These are phyloP conservation scores for Chitala chitala DNA, from an alignment of 2,113 vertebrate genomes.

Conservation along the genomic window DNA sequence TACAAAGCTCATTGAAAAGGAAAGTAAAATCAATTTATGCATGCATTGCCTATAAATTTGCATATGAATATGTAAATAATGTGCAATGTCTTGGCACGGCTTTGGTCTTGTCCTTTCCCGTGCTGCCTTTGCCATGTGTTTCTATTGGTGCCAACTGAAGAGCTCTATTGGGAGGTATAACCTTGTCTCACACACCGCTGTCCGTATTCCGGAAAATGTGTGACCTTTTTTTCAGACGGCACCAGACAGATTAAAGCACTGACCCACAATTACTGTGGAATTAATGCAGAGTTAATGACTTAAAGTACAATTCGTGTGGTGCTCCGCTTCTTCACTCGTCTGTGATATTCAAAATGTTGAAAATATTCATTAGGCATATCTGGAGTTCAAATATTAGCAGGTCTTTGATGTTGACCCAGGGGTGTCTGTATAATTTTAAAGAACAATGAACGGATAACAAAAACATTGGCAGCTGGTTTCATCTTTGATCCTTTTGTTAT, in stretches of 20 bases:
- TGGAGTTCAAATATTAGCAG: slow-evolving; percentile 14
- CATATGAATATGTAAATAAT: background rate
- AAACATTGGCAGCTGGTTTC: background rate
- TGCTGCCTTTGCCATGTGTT: background rate
- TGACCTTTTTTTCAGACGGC: background rate
- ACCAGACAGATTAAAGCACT: background rate
- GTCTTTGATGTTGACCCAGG: slow-evolving; percentile 14
- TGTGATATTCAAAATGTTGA: background rate
- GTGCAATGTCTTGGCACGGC: background rate
- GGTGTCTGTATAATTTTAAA: slow-evolving; percentile 10
- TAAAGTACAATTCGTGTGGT: background rate
- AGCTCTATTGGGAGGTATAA: background rate
- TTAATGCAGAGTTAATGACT: background rate
- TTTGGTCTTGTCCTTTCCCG: background rate
- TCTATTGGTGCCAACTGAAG: background rate
- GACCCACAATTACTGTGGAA: background rate
- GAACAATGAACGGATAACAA: slow-evolving; percentile 11
- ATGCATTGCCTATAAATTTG: background rate
- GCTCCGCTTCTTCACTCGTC: background rate
- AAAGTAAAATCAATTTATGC: background rate
- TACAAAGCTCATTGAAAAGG: background rate
- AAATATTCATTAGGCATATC: slow-evolving; percentile 14
- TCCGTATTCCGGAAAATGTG: too few species aligned
- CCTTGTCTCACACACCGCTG: background rate
- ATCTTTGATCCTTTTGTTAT: slow-evolving; percentile 8